phyloP scores from a whole-genome alignment of 1,140 invertebrate species.

The Mamestra configurata region DNA sequence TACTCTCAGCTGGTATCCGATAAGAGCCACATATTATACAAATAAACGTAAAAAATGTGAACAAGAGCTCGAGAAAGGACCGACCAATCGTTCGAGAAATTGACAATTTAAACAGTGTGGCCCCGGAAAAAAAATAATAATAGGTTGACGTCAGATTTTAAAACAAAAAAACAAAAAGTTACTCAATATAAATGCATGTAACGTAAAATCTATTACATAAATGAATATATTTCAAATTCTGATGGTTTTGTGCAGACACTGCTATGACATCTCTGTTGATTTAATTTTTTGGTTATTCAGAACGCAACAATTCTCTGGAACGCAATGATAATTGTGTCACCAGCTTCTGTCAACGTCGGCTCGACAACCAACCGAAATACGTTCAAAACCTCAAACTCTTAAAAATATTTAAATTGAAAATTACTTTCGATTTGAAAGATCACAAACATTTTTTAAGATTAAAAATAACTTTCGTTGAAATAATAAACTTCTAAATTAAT shows the following conservation, averaged over 20 bases:
- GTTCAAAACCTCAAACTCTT: not conserved
- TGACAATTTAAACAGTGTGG: constrained; percentile 46
- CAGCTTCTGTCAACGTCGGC: not conserved
- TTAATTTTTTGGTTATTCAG: not conserved
- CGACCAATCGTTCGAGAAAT: constrained; percentile 68
- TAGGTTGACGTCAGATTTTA: constrained; percentile 25
- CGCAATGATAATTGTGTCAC: not conserved
- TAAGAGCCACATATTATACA: constrained; percentile 77
- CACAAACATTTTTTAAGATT: too few species aligned
- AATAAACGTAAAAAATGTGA: constrained; percentile 73
- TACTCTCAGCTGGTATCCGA: constrained; percentile 65
- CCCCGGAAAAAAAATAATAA: constrained; percentile 12
- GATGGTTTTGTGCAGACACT: too few species aligned
- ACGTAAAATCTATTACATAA: too few species aligned
- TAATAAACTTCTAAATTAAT: not conserved
- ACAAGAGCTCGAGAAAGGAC: constrained; percentile 67
- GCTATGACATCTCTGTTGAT: too few species aligned
- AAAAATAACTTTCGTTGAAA: too few species aligned
- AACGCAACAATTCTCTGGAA: not conserved
- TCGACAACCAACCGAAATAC: not conserved
- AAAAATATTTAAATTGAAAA: not conserved
- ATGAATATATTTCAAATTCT: too few species aligned
- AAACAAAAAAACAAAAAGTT: constrained; percentile 15
- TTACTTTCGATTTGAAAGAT: not conserved
- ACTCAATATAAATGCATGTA: too few species aligned